Base-by-base conservation (phyloP, 2,888 invertebrate species). In the Dolichomitus sp. region DNA sequence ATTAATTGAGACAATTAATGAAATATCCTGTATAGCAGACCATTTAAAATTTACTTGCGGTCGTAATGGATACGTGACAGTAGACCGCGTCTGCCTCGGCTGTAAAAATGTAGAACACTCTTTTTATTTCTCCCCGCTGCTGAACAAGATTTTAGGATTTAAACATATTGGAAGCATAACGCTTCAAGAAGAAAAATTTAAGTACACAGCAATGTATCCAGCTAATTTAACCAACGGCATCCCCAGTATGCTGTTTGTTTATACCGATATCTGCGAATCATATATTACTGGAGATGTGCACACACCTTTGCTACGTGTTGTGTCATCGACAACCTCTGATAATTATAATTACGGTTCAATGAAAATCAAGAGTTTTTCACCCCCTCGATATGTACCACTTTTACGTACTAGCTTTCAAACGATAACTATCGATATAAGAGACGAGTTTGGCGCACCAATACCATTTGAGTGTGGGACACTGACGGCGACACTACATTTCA, bases 101-200 rank as follows among this genome's bases (percentile, higher is more conserved):
- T 61, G 70, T 7, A 54, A 65, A 27, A 30, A 42, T 11, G 0
- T 48, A 4, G 52, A 70, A 33, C 70, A 78, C 65, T 52, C 54
- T 1, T 72, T 63, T 19, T 27, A 30, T 23, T 70, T 70, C 12
- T 61, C 65, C n/a, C 23, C 48, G 6, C 27, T 40, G 12, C 30
- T 70, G 50, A 70, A 72, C 23, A 72, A 70, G 19, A 40, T 72
- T 52, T 70, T 72, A 33, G 54, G 65, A 12, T 79, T 65, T 17
- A 1, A 30, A 14, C 19, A 73, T 12, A 0, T 48, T 37, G 6
- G 9, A n/a, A 11, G 14, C 12, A n/a, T 11, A 12, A 4, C 30
- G 0, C 4, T 73, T 48, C 23, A 27, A 27, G 12, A 50, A 9
- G 14, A n/a, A 2, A n/a, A n/a, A 11, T 6, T 17, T 17, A 61